phyloP scores from a whole-genome alignment of 2,113 vertebrate species.

The Maccullochella peelii region DNA sequence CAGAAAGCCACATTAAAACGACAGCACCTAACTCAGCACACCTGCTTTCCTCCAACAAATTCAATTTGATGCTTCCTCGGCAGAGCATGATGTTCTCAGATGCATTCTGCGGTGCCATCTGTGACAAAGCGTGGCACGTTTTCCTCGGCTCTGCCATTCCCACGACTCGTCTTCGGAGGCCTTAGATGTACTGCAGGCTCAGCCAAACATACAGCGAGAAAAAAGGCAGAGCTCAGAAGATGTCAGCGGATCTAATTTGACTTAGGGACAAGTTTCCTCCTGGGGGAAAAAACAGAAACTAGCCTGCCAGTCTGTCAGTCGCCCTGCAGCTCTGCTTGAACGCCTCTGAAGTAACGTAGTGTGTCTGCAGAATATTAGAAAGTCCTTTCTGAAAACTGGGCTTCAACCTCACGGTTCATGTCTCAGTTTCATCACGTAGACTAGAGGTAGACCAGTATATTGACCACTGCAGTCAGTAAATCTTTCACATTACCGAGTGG shows the following conservation, averaged over 20 bases:
- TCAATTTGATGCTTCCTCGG: conserved; percentile 67
- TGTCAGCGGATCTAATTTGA: conserved; percentile 62
- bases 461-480: background rate
- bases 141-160: conserved; percentile 4
- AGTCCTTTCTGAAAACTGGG: background rate
- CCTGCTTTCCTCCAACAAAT: conserved; percentile 69
- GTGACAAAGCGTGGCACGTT: conserved; percentile 37
- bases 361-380: conserved; percentile 32
- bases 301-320: conserved; percentile 45
- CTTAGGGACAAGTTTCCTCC: conserved; percentile 52
- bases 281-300: conserved; percentile 24
- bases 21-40: conserved; percentile 58
- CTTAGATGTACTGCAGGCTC: conserved; percentile 31
- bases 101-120: conserved; percentile 59
- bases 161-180: conserved; percentile 44
- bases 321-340: conserved; percentile 16
- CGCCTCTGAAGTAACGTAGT: conserved; percentile 8
- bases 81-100: conserved; percentile 65
- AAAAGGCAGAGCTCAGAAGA: conserved; percentile 4
- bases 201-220: conserved; percentile 2
- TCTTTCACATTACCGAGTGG: background rate
- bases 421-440: background rate
- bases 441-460: background rate
- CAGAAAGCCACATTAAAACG: conserved; percentile 32
- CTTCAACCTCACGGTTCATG: background rate